Base-by-base conservation (phyloP, 2,113 vertebrate genomes). In the Gnathonemus echidnorhynchus region DNA sequence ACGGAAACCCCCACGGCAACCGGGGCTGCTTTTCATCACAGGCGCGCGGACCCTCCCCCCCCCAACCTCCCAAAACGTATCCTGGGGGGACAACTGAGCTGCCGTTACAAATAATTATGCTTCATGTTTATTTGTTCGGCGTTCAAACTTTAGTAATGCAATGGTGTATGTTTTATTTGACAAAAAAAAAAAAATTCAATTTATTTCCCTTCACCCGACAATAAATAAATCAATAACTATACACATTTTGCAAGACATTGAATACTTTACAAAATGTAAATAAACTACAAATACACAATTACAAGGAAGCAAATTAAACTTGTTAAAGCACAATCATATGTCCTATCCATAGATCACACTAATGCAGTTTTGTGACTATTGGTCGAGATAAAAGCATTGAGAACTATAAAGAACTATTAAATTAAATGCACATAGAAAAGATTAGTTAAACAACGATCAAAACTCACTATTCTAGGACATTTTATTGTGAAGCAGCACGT, bases 1-100 rank as follows among this genome's bases (percentile, higher is more conserved):
- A 50, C 45, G 46, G 7, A 42, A 86, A 24, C 84, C 46, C 84
- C 35, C 13, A 4, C 19, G 39, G 52, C 50, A 88, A 27, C 91
- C 77, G 92, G 92, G 91, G 13, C 48, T 91, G 90, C 27, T 93
- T 86, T 35, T 92, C 94, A 94, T 92, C 91, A 93, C 90, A 93
- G 93, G 9, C n/a, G 58, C 9, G 10, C n/a, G n/a, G 62, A 10
- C 93, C 94, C 45, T 27, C 45, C 21, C 9, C 46, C 39, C 45
- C 31, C 2, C 62, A 66, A 70, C n/a, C 87, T 7, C 31, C 56
- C 35, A 53, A 15, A 62, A 7, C 53, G 19, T 49, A 52, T 91
- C 89, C 88, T 83, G 89, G 89, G 89, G 90, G 74, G 88, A 92
- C 52, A 49, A 91, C 88, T 89, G 91, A 92, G 89, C 74, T 11